phyloP scores from a whole-genome alignment of 1,140 invertebrate species.

The Triops longicaudatus region DNA sequence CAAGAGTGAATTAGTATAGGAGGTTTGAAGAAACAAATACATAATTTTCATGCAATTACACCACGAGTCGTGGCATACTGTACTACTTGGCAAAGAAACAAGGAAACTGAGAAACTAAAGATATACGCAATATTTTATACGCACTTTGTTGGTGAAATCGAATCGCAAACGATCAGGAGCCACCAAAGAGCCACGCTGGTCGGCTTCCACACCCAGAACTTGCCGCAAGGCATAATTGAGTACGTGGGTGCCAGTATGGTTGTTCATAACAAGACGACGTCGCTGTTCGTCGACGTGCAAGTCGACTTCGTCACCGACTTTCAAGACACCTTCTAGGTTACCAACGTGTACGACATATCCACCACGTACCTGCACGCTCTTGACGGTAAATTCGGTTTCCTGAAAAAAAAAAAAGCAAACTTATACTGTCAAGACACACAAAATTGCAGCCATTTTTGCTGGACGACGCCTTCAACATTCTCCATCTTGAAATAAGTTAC shows the following conservation, averaged over 20 bases:
- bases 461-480: too few species aligned
- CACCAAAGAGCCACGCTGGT: slow-evolving; percentile 97
- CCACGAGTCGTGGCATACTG: too few species aligned
- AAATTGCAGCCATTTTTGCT: too few species aligned
- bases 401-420: slow-evolving; percentile 37
- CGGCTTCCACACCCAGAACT: slow-evolving; percentile 80
- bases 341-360: slow-evolving; percentile 94
- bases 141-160: slow-evolving; percentile 90
- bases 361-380: slow-evolving; percentile 90
- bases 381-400: slow-evolving; percentile 82
- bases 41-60: too few species aligned
- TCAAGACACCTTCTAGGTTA: slow-evolving; percentile 64
- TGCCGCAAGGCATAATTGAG: slow-evolving; percentile 88
- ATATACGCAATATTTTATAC: not conserved
- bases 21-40: too few species aligned
- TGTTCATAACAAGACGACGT: slow-evolving; percentile 87
- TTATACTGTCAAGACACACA: slow-evolving; percentile 1
- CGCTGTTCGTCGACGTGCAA: slow-evolving; percentile 75
- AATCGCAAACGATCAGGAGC: slow-evolving; percentile 92
- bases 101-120: too few species aligned
- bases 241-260: slow-evolving; percentile 97
- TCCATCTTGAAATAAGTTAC: too few species aligned
- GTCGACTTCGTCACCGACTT: slow-evolving; percentile 75
- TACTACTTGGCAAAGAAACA: too few species aligned
- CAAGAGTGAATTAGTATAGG: slow-evolving; percentile 24